These are phyloP conservation scores for Iguana delicatissima DNA, from an alignment of 2,797 vertebrate species.

Conservation along the genomic window DNA sequence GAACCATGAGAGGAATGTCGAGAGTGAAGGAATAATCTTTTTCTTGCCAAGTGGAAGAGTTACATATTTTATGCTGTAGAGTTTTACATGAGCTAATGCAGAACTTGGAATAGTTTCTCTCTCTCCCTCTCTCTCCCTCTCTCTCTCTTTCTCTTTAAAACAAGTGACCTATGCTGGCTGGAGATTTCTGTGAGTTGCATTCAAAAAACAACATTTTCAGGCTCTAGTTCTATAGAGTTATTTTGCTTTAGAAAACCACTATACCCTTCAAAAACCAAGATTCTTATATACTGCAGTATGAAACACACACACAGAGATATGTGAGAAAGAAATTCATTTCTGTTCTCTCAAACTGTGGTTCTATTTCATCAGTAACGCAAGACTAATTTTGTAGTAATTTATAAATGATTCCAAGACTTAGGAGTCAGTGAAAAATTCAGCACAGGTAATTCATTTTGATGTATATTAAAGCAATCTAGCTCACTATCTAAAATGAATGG, in stretches of 20 bases:
- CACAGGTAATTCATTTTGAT: slow-evolving; percentile 52
- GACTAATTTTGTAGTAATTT: slow-evolving; percentile 36
- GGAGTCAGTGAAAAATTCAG: slow-evolving; percentile 49
- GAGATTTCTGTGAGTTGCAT: not conserved
- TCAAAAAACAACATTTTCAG: not conserved
- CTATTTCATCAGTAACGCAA: slow-evolving; percentile 24
- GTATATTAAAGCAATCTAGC: slow-evolving; percentile 52
- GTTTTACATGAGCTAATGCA: slow-evolving; percentile 32
- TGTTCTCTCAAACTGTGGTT: not conserved
- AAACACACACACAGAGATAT: slow-evolving; percentile 15
- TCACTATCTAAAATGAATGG: slow-evolving; percentile 36
- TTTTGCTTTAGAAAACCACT: slow-evolving; percentile 38
- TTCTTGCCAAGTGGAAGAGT: not conserved
- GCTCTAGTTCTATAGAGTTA: slow-evolving; percentile 51
- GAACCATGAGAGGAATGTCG: not conserved
- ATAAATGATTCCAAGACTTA: slow-evolving; percentile 46
- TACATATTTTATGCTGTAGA: not conserved
- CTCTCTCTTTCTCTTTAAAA: too few relatives aligned
- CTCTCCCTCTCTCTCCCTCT: too few relatives aligned
- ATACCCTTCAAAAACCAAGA: slow-evolving; percentile 52
- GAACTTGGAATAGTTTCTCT: too few relatives aligned
- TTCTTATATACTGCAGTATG: slow-evolving; percentile 33
- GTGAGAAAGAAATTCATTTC: slow-evolving; percentile 31
- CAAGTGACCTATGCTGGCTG: not conserved
- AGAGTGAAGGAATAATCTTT: not conserved